These are phyloP conservation scores for Eptesicus fuscus DNA, from an alignment of 2,113 vertebrate genomes.

Conservation along the genomic window DNA sequence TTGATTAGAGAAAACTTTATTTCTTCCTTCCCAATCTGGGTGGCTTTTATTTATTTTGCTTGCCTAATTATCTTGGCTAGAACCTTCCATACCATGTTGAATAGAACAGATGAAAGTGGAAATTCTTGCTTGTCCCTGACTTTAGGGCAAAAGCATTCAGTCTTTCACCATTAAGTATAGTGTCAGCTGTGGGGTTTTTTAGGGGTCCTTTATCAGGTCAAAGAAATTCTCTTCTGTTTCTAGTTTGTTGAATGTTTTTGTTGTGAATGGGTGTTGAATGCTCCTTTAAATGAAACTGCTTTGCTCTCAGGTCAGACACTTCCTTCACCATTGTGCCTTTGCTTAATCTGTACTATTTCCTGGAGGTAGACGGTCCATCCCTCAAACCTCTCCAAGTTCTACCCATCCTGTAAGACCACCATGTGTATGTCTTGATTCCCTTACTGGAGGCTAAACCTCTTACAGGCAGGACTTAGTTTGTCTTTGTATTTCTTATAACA, in stretches of 20 bases:
- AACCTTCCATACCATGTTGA: background rate
- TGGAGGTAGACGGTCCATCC: background rate
- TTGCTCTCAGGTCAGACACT: background rate
- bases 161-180: background rate
- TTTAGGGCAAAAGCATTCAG: background rate
- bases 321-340: background rate
- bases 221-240: background rate
- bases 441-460: background rate
- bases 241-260: background rate
- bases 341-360: background rate
- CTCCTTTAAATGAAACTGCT: background rate
- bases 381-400: background rate
- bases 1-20: background rate
- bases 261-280: background rate
- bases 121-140: background rate
- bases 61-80: background rate
- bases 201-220: background rate
- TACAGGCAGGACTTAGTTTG: background rate
- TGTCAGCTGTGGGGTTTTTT: background rate
- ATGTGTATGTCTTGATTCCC: background rate
- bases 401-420: background rate
- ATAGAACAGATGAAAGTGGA: background rate
- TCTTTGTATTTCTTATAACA: background rate
- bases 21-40: background rate
- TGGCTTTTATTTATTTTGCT: background rate